Base-by-base conservation (phyloP, 1,140 invertebrate species). In the Heliconius hermathena region DNA sequence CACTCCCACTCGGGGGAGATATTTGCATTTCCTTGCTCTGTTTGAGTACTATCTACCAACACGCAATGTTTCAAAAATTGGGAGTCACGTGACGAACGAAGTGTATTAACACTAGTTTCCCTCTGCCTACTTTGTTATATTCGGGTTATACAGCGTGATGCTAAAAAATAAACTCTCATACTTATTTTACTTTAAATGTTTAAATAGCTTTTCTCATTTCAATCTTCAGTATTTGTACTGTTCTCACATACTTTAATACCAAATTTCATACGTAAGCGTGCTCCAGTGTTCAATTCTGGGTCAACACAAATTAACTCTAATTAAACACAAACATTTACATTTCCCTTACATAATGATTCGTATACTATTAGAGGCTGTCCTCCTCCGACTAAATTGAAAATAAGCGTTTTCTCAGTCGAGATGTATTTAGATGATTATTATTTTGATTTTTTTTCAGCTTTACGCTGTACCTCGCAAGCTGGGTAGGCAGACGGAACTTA, bases 311-410 rank as follows among this genome's bases (percentile, higher is more conserved):
- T 66, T 66, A 66, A 66, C 60, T 29, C 22, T 66, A 66, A 66
- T 66, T 66, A 66, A 29, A 66, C 26, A 66, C 60, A 66, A 66
- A 66, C 60, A 66, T 66, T 66, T 66, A 66, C 60, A 66, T 29
- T 26, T 26, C 60, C 60, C 60, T 66, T 29, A 29, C 26, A 6
- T 60, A 66, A 66, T 8, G 60, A 66, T 66, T 66, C 60, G 26
- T 66, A 29, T 66, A 29, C 60, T 29, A 66, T 66, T 66, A 26
- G 26, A 66, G 60, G 4, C 13, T 66, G 60, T 66, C 60, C 60
- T 66, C 22, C 57, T 13, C 11, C 9, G 8, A 9, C 60, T 66
- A 29, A 66, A 29, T 22, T 26, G 22, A 1, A 26, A 22, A 26
- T 66, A 66, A 66, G n/a, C 22, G 22, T 66, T 26, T 66, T 26